These are phyloP conservation scores for Paradisaea rubra DNA, from an alignment of 2,113 vertebrate species.

Conservation along the genomic window DNA sequence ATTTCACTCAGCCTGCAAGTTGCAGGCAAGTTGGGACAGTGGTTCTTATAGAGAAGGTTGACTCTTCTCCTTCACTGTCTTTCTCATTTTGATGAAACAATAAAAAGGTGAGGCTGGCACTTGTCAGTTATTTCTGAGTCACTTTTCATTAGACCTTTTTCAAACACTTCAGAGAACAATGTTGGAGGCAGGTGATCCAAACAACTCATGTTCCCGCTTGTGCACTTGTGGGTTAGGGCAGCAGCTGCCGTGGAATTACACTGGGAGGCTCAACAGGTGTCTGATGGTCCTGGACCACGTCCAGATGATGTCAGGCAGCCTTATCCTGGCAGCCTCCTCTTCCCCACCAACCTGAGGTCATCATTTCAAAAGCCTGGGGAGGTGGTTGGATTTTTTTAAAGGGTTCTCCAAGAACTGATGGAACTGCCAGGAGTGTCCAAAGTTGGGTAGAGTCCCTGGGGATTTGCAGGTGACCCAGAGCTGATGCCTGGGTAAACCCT, in stretches of 20 bases:
- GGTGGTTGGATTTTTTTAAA: background rate
- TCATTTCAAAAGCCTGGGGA: background rate
- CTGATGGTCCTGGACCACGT: background rate
- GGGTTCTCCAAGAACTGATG: background rate
- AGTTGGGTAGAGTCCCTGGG: background rate
- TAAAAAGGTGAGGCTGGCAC: conserved; percentile 74
- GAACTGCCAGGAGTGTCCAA: background rate
- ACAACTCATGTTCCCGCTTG: conserved; percentile 58
- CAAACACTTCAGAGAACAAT: conserved; percentile 60
- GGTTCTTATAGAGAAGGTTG: conserved; percentile 27
- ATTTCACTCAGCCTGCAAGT: conserved; percentile 65
- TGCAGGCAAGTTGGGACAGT: conserved; percentile 70
- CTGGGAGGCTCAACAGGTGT: conserved; percentile 45
- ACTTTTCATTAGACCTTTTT: conserved; percentile 65
- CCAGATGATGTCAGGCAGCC: background rate
- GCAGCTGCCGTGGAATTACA: background rate
- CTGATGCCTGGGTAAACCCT: background rate
- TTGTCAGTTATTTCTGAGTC: conserved; percentile 75
- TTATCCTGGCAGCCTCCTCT: background rate
- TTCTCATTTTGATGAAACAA: conserved; percentile 69
- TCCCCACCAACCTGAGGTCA: background rate
- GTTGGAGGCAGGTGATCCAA: conserved; percentile 39
- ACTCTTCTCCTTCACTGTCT: conserved; percentile 36
- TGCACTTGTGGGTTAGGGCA: background rate
- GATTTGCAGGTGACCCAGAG: background rate